Evolutionary conservation across 2,888 invertebrate genomes (phyloP).

Genomic region (Masnerella sp.): DNA sequence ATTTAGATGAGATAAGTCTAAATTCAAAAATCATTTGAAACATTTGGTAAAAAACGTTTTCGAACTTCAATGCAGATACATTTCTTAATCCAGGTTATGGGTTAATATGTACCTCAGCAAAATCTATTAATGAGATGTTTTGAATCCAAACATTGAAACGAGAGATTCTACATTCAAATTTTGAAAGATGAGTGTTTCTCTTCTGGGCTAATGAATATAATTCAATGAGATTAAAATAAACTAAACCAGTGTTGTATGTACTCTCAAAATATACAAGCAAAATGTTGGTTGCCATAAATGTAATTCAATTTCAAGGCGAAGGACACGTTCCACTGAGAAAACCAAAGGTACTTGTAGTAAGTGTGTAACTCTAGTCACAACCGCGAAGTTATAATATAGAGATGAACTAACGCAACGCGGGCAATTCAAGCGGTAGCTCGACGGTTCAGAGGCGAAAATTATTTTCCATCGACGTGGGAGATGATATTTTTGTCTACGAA

Average conservation of each 20-base stretch:
- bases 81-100: too few species aligned
- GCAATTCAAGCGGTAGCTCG: too few species aligned
- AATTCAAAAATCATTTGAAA: too few species aligned
- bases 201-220: too few species aligned
- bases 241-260: constrained; percentile 36
- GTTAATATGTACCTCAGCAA: too few species aligned
- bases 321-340: constrained; percentile 46
- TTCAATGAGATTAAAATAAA: neutral
- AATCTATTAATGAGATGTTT: too few species aligned
- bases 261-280: constrained; percentile 12
- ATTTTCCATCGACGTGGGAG: constrained; percentile 12
- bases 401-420: constrained; percentile 3
- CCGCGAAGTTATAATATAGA: constrained; percentile 41
- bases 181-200: too few species aligned
- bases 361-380: constrained; percentile 47
- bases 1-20: too few species aligned
- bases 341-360: constrained; percentile 45
- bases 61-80: too few species aligned
- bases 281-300: constrained; percentile 49
- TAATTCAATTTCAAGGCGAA: constrained; percentile 46
- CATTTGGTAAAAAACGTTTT: too few species aligned
- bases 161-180: too few species aligned
- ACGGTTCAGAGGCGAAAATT: constrained; percentile 36
- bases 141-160: too few species aligned
- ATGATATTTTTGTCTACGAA: constrained; percentile 37